Evolutionary conservation across 2,797 vertebrate species (phyloP).

Genomic region (Emydoidea blandingii): DNA sequence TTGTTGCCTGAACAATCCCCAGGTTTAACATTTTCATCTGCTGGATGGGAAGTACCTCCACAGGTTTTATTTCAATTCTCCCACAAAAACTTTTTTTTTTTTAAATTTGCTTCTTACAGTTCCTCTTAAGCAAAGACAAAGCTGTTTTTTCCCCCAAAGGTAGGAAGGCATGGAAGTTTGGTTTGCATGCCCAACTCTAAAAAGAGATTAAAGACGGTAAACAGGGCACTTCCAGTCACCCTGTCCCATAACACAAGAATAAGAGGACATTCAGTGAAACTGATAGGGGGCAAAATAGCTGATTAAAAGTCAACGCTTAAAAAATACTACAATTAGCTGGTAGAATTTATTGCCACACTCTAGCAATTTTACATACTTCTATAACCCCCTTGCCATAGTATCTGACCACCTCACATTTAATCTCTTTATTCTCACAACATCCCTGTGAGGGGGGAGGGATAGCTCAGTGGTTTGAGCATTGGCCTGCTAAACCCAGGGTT

Average conservation of each 20-base stretch:
- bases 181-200: constrained; percentile 27
- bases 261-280: constrained; percentile 18
- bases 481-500: too few relatives aligned
- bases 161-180: not conserved
- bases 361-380: not conserved
- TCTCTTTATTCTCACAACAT: not conserved
- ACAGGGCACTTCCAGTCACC: constrained; percentile 24
- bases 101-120: constrained; percentile 31
- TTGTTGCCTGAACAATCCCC: constrained; percentile 46
- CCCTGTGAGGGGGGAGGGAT: not conserved
- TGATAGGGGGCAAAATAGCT: not conserved
- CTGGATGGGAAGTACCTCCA: constrained; percentile 35
- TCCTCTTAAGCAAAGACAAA: constrained; percentile 12
- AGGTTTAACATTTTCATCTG: constrained; percentile 67
- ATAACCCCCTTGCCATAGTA: not conserved
- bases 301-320: not conserved
- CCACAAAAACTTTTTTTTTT: constrained; percentile 40
- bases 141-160: constrained; percentile 54
- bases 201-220: constrained; percentile 50
- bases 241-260: constrained; percentile 20
- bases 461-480: too few relatives aligned
- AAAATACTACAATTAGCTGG: not conserved
- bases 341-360: not conserved
- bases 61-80: constrained; percentile 61
- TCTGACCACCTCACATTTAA: not conserved